Base-by-base conservation (phyloP, 2,888 invertebrate genomes). In the Adineta ricciae region DNA sequence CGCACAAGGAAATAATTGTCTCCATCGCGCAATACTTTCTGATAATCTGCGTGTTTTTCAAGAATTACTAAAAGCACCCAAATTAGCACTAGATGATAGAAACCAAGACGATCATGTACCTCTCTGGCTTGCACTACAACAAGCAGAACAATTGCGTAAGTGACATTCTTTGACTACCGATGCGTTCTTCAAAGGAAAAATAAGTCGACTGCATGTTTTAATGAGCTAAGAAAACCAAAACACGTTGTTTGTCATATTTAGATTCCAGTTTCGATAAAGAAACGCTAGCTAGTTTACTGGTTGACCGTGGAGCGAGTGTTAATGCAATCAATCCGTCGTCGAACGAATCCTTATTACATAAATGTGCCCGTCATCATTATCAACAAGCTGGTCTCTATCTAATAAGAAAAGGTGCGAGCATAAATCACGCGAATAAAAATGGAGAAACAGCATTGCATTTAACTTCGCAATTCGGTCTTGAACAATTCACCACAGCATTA, bases 21-120 rank as follows among this genome's bases (percentile, higher is more conserved):
- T 96, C 9, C 96, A 96, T 89, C 92, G 94, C 88, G 93, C 95
- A 73, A 93, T 96, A 27, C 92, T 93, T 89, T 93, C 94, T 2
- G 92, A 93, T 87, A 96, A 96, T 90, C 92, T 92, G 87, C 92
- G 93, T 84, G 93, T 96, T 89, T 94, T 96, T 89, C 92, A 94
- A 87, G 89, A 94, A 0, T 91, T 96, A 38, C 91, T 96, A 19
- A 92, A 92, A 86, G 93, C 93, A 86, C 90, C 93, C 1, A 88
- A 88, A 82, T 87, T 91, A 5, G 89, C 91, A 84, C 89, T 92
- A 82, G 93, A 94, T 86, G 90, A 95, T 85, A 93, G 93, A 21
- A 92, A 93, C 84, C 90, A 91, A 8, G 94, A 95, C 86, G 95
- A 95, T 87, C 94, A 94, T 87, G 94, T 94, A 11, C 93, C 95